Evolutionary conservation across 2,888 invertebrate species (phyloP), one percentile per base, ranked within the genome.

Genomic region (Linnaemya tessellans): DNA sequence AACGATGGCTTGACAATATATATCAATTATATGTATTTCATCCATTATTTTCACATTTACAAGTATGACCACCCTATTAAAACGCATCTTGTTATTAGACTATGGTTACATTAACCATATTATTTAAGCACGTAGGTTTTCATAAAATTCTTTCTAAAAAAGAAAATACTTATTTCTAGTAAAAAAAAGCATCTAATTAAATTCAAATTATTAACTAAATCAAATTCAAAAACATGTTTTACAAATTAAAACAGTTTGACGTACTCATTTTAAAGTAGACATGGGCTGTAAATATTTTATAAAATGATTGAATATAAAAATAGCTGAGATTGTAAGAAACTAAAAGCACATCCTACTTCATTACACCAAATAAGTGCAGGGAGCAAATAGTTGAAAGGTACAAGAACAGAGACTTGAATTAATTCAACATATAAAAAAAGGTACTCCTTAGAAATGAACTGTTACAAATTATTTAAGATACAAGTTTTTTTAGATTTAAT

Each of bases 161-260:
- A 5, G 18, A n/a, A n/a, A n/a, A n/a, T n/a, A 15, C 1, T 30
- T 30, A 56, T 25, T 56, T 56, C 3, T 15, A 25, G 8, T 58
- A 9, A 30, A n/a, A n/a, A n/a, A 0, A 2, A 9, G 0, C 30
- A 30, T 58, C n/a, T 58, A 58, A 58, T 30, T 56, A 8, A 58
- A 58, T 58, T 58, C 15, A n/a, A 54, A 54, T 58, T 58, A 30
- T 56, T 15, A n/a, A 56, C 15, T n/a, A 25, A 56, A 54, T 54
- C 30, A 30, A 30, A 30, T 56, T 15, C 13, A 56, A 25, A 56
- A 56, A 54, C 54, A 22, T 22, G 22, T 54, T 54, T 54, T 54
- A 15, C 13, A 25, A 13, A 25, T 56, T 56, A 56, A 56, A 25
- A 15, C 10, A 13, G 5, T 56, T 25, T 56, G 51, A 51, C 51